Conservation (phyloP, 1,140 invertebrate genomes). For the Calliphora vicina region DNA sequence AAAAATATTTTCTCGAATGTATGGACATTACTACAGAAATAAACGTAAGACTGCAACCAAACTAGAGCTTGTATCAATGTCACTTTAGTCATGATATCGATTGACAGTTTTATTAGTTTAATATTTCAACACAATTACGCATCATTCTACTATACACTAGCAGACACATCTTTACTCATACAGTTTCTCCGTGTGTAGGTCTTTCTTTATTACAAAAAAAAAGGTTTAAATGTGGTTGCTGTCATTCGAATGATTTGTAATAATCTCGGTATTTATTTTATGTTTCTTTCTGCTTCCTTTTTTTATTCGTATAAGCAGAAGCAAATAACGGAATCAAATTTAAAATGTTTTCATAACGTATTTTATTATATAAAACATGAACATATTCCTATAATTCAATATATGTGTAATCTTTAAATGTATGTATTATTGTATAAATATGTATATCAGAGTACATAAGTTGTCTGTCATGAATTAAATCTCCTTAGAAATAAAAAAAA, state of each 20-base stretch:
- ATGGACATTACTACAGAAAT: too few species aligned
- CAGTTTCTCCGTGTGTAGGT: too few species aligned
- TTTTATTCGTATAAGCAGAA: too few species aligned
- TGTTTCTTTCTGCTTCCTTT: not conserved
- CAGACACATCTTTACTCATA: too few species aligned
- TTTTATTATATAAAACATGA: not conserved
- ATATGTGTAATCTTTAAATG: not conserved
- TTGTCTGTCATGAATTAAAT: not conserved
- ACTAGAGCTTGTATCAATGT: not conserved
- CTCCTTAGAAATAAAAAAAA: not conserved
- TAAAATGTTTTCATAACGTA: not conserved
- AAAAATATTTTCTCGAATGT: too few species aligned
- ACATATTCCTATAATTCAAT: not conserved
- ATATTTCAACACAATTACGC: not conserved
- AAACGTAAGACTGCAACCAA: too few species aligned
- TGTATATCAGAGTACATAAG: too few species aligned
- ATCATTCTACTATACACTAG: too few species aligned
- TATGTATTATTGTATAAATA: too few species aligned
- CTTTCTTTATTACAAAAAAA: not conserved
- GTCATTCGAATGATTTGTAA: slow-evolving; percentile 13
- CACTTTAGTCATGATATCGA: not conserved
- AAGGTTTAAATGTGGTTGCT: not conserved
- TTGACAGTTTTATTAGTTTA: slow-evolving; percentile 14
- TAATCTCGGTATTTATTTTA: not conserved
- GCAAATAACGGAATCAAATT: not conserved